These are phyloP conservation scores for Taxidea taxus DNA, from an alignment of 2,113 vertebrate species.

Conservation along the genomic window DNA sequence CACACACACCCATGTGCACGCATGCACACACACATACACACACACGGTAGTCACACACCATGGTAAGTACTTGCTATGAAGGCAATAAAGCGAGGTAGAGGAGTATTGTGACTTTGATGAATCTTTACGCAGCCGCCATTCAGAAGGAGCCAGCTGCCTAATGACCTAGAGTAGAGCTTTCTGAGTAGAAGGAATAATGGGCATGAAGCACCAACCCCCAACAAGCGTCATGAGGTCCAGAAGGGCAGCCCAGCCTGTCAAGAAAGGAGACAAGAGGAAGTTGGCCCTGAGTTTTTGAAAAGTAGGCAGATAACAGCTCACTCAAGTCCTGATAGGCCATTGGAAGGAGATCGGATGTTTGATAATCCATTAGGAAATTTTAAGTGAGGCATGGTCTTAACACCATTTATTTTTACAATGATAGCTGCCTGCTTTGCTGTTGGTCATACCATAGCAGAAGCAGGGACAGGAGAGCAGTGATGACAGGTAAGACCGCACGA, in stretches of 20 bases:
- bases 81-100: neutral
- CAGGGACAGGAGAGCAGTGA: neutral
- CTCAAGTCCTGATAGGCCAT: neutral
- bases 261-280: neutral
- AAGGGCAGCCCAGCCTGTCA: neutral
- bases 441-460: neutral
- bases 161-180: neutral
- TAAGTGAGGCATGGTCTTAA: neutral
- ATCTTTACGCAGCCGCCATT: neutral
- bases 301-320: neutral
- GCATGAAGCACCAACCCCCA: neutral
- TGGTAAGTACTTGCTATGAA: neutral
- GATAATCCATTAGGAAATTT: neutral
- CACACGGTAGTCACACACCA: neutral
- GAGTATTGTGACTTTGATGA: neutral
- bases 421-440: neutral
- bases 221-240: neutral
- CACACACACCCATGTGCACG: neutral
- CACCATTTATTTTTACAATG: neutral
- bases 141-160: neutral
- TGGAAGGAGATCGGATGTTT: neutral
- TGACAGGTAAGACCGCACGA: rapidly evolving
- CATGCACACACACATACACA: neutral
- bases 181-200: neutral
- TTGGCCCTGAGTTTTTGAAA: neutral